These are phyloP conservation scores for Tryphoninae sp. DNA, from an alignment of 2,888 invertebrate species.

Conservation along the genomic window DNA sequence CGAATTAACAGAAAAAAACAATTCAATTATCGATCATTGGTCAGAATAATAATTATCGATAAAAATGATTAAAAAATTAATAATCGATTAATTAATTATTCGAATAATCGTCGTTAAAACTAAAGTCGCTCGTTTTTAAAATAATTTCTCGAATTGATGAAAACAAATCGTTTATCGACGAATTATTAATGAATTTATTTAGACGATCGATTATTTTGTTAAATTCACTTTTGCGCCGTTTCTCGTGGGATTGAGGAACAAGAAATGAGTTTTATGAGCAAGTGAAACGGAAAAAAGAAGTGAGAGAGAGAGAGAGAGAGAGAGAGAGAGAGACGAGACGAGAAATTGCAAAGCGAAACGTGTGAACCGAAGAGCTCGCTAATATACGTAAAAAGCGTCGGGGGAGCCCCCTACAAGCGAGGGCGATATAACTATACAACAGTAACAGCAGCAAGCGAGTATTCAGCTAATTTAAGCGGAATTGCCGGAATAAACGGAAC, in stretches of 20 bases:
- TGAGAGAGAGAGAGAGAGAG: conserved; percentile 32
- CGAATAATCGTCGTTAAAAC: too few species aligned
- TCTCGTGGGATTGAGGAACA: conserved; percentile 50
- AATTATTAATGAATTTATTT: too few species aligned
- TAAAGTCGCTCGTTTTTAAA: too few species aligned
- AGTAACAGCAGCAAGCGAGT: conserved; percentile 62
- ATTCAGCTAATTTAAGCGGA: conserved; percentile 78
- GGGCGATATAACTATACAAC: conserved; percentile 27
- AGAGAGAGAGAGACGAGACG: conserved; percentile 31
- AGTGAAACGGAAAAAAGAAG: conserved; percentile 54
- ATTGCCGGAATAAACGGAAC: conserved; percentile 80
- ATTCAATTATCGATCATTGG: too few species aligned
- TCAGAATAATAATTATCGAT: too few species aligned
- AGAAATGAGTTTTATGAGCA: conserved; percentile 23
- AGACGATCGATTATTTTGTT: too few species aligned
- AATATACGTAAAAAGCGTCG: conserved; percentile 62
- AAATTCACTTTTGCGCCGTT: background rate
- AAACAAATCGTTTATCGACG: too few species aligned
- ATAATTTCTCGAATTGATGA: too few species aligned
- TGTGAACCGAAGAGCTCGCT: conserved; percentile 66
- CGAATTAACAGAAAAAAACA: too few species aligned
- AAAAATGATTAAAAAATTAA: too few species aligned
- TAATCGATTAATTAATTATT: too few species aligned
- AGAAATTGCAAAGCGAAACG: conserved; percentile 52
- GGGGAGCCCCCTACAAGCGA: conserved; percentile 32